phyloP scores from a whole-genome alignment of 1,140 invertebrate genomes.

The Laodelphax striatellus region DNA sequence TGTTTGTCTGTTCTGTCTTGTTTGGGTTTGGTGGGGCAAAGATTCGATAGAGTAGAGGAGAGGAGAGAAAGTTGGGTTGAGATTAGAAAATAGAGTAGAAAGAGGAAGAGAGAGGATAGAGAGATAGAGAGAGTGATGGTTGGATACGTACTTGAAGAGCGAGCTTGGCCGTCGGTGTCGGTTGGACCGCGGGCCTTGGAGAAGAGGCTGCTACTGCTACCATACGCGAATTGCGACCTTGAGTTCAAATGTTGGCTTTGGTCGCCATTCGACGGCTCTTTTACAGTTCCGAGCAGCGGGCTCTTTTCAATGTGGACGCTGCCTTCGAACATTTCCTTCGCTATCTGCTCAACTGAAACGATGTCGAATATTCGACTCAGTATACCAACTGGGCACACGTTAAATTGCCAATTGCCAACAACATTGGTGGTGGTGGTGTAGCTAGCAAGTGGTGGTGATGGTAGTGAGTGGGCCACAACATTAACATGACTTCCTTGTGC shows the following conservation, averaged over 20 bases:
- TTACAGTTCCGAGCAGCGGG: slow-evolving; percentile 10
- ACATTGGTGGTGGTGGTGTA: slow-evolving; percentile 6
- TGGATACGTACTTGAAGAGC: slow-evolving; percentile 11
- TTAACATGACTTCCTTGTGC: too few relatives aligned
- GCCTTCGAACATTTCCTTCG: slow-evolving; percentile 11
- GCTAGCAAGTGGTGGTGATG: background rate
- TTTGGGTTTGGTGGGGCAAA: too few relatives aligned
- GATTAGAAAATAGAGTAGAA: too few relatives aligned
- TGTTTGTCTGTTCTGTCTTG: too few relatives aligned
- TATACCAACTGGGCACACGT: background rate
- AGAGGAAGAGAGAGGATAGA: too few relatives aligned
- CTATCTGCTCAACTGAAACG: slow-evolving; percentile 16
- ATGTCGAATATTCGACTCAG: slow-evolving; percentile 13
- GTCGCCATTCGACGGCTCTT: background rate
- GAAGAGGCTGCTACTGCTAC: slow-evolving; percentile 11
- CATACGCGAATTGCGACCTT: too few relatives aligned
- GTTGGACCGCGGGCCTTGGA: background rate
- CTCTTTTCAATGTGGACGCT: background rate
- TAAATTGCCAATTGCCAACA: slow-evolving; percentile 9
- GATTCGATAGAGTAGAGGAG: too few relatives aligned
- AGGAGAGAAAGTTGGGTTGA: too few relatives aligned
- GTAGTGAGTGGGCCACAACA: too few relatives aligned
- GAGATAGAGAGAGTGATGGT: too few relatives aligned
- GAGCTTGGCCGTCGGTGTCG: background rate
- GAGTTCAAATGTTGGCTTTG: slow-evolving; percentile 6